Evolutionary conservation across 2,113 vertebrate genomes (phyloP).

Genomic region (Amphilophus citrinellus): DNA sequence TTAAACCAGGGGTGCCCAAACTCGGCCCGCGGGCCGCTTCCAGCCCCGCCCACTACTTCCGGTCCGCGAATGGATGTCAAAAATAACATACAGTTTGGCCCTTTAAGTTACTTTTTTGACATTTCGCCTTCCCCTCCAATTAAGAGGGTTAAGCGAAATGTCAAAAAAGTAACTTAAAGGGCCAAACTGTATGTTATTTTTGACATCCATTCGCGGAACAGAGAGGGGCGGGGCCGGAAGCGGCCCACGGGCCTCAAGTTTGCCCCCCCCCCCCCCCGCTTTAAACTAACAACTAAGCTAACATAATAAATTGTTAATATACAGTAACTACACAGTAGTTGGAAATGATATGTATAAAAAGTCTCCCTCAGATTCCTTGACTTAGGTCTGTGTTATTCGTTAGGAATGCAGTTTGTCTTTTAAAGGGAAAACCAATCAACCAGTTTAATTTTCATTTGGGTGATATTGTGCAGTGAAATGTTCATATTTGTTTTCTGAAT

Average conservation of each 20-base stretch:
- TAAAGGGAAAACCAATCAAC: not conserved
- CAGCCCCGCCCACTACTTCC: too few species aligned
- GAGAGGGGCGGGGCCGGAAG: too few species aligned
- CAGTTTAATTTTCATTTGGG: not conserved
- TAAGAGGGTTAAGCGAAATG: too few species aligned
- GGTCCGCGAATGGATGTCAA: too few species aligned
- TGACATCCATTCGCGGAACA: too few species aligned
- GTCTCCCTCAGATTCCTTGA: conserved; percentile 39
- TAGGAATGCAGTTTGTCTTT: not conserved
- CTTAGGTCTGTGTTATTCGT: conserved; percentile 11
- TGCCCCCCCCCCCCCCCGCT: not conserved
- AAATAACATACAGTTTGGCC: too few species aligned
- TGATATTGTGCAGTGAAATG: not conserved
- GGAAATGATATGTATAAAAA: conserved; percentile 78
- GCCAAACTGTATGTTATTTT: too few species aligned
- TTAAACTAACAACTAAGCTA: conserved; percentile 62
- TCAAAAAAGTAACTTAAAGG: too few species aligned
- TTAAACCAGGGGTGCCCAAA: conserved; percentile 16
- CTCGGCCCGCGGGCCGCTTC: too few species aligned
- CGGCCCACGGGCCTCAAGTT: too few species aligned
- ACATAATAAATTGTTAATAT: conserved; percentile 66
- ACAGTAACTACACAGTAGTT: conserved; percentile 86
- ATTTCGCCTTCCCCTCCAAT: too few species aligned
- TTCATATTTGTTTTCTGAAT: not conserved
- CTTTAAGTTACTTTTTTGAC: too few species aligned